Evolutionary conservation across 2,888 invertebrate genomes (phyloP), one percentile per base, ranked within the genome.

Genomic region (Tachina grossa): DNA sequence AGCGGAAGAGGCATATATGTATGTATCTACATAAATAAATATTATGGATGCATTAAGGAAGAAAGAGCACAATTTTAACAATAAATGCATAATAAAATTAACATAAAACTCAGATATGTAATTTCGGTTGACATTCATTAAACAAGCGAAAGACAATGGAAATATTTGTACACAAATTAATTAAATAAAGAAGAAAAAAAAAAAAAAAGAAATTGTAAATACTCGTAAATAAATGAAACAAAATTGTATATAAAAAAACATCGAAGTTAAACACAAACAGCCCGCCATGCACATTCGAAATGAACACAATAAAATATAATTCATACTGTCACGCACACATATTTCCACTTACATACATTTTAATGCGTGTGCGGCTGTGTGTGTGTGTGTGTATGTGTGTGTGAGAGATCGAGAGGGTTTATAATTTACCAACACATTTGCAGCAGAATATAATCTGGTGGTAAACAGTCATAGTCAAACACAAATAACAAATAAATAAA

Each of bases 41-140:
- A 11, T 10, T 6, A 9, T 39, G 57, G 14, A 11, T 55, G 3
- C 55, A 55, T 14, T 5, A 3, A 13, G 3, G 11, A 22, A 22
- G 22, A 22, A 22, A n/a, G n/a, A 16, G 41, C 55, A 55, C n/a
- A 22, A 22, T 65, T 22, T 31, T 4, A 72, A 59, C 13, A 47
- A 49, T 65, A 65, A 47, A 65, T 41, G 31, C 47, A 66, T 39
- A 63, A 57, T 59, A 78, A 71, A 78, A 57, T 72, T 45, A 72
- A 66, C 11, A 72, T 68, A 59, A 74, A 65, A 22, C 39, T 8
- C 39, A 22, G 10, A 71, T 51, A 31, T 31, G 31, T 31, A 77
- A 74, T 49, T 65, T 83, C 39, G 22, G 57, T 68, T 66, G 51
- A 49, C 22, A 75, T 49, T 84, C 68, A 61, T 61, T 55, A 68